These are phyloP conservation scores for Nephrotoma flavescens DNA, from an alignment of 2,888 invertebrate species.

Conservation along the genomic window DNA sequence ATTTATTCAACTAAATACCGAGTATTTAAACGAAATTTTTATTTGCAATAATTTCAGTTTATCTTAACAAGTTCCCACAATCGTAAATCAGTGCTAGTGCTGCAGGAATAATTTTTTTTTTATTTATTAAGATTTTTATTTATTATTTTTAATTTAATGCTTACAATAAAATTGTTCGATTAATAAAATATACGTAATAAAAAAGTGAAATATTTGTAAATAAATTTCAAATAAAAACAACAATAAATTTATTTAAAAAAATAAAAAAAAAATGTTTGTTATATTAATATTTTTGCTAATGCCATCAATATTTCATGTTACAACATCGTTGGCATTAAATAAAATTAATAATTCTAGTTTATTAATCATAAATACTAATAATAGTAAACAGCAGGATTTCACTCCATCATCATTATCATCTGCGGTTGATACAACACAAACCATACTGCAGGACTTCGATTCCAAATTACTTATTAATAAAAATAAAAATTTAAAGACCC, in stretches of 20 bases:
- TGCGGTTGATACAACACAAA: neutral
- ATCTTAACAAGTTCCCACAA: neutral
- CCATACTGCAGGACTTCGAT: neutral
- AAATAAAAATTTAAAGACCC: neutral
- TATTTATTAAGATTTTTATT: neutral
- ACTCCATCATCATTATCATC: neutral
- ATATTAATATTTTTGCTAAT: neutral
- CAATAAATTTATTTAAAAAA: neutral
- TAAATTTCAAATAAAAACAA: neutral
- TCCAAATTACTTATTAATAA: neutral
- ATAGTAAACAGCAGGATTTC: neutral
- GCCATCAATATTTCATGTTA: neutral
- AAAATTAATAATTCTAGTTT: neutral
- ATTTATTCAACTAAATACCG: neutral
- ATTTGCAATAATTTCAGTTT: neutral
- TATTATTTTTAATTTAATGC: neutral
- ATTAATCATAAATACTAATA: neutral
- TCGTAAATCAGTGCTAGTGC: neutral
- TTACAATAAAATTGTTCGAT: neutral
- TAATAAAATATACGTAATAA: neutral
- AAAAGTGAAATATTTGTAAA: neutral
- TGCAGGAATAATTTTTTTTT: neutral
- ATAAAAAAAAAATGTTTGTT: neutral
- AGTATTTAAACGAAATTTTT: neutral
- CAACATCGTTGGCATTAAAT: neutral